Evolutionary conservation across 2,888 invertebrate species (phyloP).

Genomic region (Eupithecia dodoneata): DNA sequence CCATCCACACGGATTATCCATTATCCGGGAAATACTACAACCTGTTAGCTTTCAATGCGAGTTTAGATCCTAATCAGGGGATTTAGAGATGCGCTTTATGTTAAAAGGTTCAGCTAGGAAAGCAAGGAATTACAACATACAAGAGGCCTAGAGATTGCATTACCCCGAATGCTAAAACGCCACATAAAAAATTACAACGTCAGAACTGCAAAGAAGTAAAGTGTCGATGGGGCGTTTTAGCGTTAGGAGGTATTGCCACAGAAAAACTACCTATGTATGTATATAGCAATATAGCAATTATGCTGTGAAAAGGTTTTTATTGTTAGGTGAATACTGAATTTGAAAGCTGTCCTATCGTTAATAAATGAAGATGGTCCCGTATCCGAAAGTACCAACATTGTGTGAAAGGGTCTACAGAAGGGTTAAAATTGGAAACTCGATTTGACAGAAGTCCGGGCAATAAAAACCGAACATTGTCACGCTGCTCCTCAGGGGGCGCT

Average conservation of each 20-base stretch:
- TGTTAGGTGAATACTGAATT: background rate
- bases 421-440: conserved; percentile 45
- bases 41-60: conserved; percentile 28
- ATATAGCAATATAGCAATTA: no score
- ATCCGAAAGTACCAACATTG: background rate
- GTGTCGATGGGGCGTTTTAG: no score
- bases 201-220: no score
- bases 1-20: conserved; percentile 44
- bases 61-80: conserved; percentile 44
- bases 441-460: conserved; percentile 49
- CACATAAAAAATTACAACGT: no score
- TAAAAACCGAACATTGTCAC: conserved; percentile 49
- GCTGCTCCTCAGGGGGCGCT: conserved; percentile 38
- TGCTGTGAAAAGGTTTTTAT: no score
- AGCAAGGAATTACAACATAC: background rate
- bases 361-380: background rate
- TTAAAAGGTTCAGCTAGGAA: background rate
- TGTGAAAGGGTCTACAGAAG: conserved; percentile 40
- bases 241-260: no score
- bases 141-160: background rate
- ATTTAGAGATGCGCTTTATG: background rate
- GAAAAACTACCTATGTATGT: no score
- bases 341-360: background rate
- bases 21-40: conserved; percentile 40
- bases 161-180: no score